These are phyloP conservation scores for Pteronura brasiliensis DNA, from an alignment of 2,113 vertebrate genomes.

Conservation along the genomic window DNA sequence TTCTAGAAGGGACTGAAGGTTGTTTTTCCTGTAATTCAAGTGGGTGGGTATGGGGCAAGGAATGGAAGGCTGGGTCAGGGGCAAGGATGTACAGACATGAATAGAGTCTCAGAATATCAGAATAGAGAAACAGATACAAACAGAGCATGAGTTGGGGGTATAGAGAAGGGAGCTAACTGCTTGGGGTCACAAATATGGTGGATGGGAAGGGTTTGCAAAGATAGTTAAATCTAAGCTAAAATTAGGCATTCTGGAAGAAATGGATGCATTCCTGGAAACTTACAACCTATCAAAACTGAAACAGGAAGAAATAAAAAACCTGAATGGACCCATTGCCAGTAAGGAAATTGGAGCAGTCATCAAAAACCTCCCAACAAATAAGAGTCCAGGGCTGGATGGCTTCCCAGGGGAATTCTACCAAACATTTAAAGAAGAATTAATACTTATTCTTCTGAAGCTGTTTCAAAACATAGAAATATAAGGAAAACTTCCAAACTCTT, in stretches of 20 bases:
- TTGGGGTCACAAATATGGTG: neutral
- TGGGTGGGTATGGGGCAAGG: neutral
- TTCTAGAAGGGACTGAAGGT: neutral
- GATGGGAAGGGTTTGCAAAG: neutral
- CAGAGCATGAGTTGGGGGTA: neutral
- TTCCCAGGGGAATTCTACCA: too few species aligned
- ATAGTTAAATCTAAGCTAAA: neutral
- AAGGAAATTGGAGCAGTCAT: neutral
- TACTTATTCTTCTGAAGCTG: too few species aligned
- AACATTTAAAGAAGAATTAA: too few species aligned
- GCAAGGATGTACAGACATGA: neutral
- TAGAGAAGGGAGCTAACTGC: neutral
- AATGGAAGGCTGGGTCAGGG: neutral
- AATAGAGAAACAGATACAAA: neutral
- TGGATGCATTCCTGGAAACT: neutral
- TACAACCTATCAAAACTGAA: neutral
- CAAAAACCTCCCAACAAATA: neutral
- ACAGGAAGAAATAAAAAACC: neutral
- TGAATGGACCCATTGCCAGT: neutral
- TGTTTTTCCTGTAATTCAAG: neutral
- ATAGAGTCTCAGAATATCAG: too few species aligned
- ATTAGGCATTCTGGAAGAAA: neutral
- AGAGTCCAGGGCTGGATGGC: too few species aligned
- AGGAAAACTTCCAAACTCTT: too few species aligned
- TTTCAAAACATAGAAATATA: too few species aligned